These are phyloP conservation scores for Lasioglossum zephyrum DNA, from an alignment of 2,888 invertebrate genomes.

Conservation along the genomic window DNA sequence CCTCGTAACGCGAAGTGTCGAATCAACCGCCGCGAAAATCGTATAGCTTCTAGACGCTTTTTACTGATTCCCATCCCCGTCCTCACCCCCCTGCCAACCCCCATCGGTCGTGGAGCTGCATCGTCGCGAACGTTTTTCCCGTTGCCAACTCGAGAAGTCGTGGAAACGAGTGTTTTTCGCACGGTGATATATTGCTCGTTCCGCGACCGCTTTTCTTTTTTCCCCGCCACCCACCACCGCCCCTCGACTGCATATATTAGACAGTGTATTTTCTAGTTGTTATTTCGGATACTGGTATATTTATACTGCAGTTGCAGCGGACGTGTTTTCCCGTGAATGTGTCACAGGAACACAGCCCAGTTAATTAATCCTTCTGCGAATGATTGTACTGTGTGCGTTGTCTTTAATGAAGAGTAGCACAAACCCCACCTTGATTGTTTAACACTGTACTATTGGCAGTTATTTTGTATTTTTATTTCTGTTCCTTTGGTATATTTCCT, in stretches of 20 bases:
- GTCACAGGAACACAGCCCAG: neutral
- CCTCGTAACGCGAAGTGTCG: conserved; percentile 19
- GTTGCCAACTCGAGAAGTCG: conserved; percentile 41
- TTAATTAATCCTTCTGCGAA: neutral
- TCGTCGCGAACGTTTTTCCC: conserved; percentile 43
- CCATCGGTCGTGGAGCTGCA: conserved; percentile 15
- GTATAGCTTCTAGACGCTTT: conserved; percentile 34
- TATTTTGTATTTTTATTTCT: too few species aligned
- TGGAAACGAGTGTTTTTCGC: conserved; percentile 48
- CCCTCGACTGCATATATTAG: conserved; percentile 41
- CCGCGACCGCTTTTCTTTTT: conserved; percentile 20
- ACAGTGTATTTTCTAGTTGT: conserved; percentile 20
- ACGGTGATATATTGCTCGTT: conserved; percentile 54
- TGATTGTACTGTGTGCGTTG: neutral
- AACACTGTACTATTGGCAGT: too few species aligned
- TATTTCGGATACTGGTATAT: conserved; percentile 34
- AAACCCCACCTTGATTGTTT: neutral
- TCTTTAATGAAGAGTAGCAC: neutral
- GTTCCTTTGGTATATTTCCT: too few species aligned
- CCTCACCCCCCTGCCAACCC: neutral
- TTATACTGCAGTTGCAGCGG: neutral
- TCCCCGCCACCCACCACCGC: neutral
- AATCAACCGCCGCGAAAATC: conserved; percentile 30
- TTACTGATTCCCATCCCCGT: neutral
- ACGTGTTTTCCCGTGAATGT: neutral